Conservation (phyloP, 2,797 vertebrate genomes). For the Falco berigora region DNA sequence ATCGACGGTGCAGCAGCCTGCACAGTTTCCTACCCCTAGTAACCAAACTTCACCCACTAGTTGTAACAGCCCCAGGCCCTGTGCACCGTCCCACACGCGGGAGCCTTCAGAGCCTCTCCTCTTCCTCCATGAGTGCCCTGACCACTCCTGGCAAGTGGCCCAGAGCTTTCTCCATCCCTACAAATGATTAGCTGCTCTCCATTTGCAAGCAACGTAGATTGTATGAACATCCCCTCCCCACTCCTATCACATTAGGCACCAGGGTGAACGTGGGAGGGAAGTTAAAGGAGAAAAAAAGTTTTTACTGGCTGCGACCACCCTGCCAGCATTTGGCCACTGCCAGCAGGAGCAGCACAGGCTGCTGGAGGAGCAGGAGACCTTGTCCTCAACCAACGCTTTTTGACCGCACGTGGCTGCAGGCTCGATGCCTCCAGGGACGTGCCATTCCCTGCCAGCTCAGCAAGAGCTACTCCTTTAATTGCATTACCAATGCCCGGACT, state of each 20-base stretch:
- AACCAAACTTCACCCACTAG: not conserved
- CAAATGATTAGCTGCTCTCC: not conserved
- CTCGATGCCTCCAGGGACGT: not conserved
- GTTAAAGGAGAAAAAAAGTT: not conserved
- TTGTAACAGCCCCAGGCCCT: not conserved
- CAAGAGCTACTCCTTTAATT: not conserved
- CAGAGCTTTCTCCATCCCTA: not conserved
- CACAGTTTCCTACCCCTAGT: not conserved
- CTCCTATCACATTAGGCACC: not conserved
- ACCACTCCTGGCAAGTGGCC: not conserved
- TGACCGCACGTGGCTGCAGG: not conserved
- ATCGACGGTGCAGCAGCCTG: not conserved
- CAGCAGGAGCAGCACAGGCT: not conserved
- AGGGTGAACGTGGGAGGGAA: not conserved
- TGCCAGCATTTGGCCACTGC: not conserved
- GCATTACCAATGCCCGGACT: too few relatives aligned
- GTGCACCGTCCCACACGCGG: not conserved
- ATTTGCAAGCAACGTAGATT: not conserved
- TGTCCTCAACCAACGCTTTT: not conserved
- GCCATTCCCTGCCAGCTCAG: not conserved
- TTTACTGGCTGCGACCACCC: not conserved
- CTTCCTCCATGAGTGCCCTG: not conserved
- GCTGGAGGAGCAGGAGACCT: not conserved
- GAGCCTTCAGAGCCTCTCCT: not conserved
- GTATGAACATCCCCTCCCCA: not conserved